Evolutionary conservation across 35 echinoderm and acorn worm genomes (phyloP).

Genomic region (Heliocidaris tuberculata): DNA sequence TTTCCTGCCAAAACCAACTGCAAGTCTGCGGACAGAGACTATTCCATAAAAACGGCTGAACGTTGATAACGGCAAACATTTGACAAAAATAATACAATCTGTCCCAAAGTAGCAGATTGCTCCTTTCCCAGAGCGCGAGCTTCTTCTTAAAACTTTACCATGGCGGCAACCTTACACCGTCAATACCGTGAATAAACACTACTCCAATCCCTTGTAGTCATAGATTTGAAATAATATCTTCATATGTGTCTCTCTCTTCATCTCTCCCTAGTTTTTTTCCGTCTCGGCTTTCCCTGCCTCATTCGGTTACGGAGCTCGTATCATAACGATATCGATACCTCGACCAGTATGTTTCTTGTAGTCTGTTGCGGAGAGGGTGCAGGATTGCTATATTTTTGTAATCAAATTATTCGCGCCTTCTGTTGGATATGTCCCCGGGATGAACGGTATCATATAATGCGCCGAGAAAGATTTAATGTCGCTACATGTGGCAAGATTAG

Average conservation of each 20-base stretch:
- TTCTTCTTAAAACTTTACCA: slow-evolving; percentile 32
- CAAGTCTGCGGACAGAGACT: background rate
- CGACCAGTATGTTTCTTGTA: slow-evolving; percentile 9
- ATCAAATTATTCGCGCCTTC: slow-evolving; percentile 43
- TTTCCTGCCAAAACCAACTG: no score
- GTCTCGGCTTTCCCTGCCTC: slow-evolving; percentile 4
- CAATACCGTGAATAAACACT: slow-evolving; percentile 14
- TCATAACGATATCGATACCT: background rate
- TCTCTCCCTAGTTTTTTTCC: background rate
- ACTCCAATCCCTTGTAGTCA: slow-evolving; percentile 20
- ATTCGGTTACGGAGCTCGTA: slow-evolving; percentile 24
- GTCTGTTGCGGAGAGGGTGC: background rate
- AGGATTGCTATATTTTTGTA: slow-evolving; percentile 40
- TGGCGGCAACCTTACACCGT: slow-evolving; percentile 25
- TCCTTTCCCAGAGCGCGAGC: background rate
- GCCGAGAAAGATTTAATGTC: slow-evolving; percentile 34
- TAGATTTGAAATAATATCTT: slow-evolving; percentile 45
- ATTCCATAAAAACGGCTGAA: background rate
- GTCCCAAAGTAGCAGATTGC: slow-evolving; percentile 9
- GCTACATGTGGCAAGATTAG: slow-evolving; percentile 11
- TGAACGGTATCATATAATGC: slow-evolving; percentile 25
- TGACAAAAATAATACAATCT: slow-evolving; percentile 19
- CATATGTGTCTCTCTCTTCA: slow-evolving; percentile 22
- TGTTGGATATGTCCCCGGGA: slow-evolving; percentile 27
- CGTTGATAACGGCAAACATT: background rate